Percentiles rank a stretch among this genome's conserved stretches.
phyloP scores from a whole-genome alignment of 2,888 invertebrate species.

The Endotricha flammealis region DNA sequence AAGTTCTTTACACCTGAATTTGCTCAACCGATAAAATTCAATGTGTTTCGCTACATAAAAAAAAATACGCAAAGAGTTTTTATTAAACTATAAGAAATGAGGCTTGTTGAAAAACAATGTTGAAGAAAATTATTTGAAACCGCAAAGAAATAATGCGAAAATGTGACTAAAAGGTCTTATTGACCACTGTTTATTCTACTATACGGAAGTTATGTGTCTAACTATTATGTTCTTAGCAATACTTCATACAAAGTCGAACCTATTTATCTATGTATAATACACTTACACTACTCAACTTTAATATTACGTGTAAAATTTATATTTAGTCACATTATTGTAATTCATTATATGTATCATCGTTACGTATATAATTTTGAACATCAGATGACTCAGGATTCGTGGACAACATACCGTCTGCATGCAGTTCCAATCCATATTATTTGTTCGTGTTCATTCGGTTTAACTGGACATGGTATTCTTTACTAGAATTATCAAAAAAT shows the following conservation, averaged over 20 bases:
- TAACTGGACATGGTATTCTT: conserved; percentile 61
- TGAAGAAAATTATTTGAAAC: neutral
- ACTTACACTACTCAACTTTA: conserved; percentile 72
- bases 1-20: conserved; percentile 28
- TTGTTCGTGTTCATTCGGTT: conserved; percentile 46
- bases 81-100: neutral
- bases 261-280: conserved; percentile 71
- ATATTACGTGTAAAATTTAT: conserved; percentile 75
- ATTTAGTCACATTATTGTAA: conserved; percentile 75
- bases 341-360: conserved; percentile 76
- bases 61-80: conserved; percentile 7
- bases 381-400: conserved; percentile 61
- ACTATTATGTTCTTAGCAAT: conserved; percentile 54
- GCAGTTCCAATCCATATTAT: conserved; percentile 39
- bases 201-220: conserved; percentile 41
- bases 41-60: conserved; percentile 30
- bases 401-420: conserved; percentile 41
- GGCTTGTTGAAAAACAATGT: neutral
- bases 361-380: conserved; percentile 79
- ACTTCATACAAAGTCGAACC: conserved; percentile 72
- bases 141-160: conserved; percentile 25
- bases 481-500: conserved; percentile 67
- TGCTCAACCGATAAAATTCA: conserved; percentile 33
- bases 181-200: conserved; percentile 37
- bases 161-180: conserved; percentile 20